phyloP scores from a whole-genome alignment of 2,797 vertebrate genomes.

The Sylvia borin region DNA sequence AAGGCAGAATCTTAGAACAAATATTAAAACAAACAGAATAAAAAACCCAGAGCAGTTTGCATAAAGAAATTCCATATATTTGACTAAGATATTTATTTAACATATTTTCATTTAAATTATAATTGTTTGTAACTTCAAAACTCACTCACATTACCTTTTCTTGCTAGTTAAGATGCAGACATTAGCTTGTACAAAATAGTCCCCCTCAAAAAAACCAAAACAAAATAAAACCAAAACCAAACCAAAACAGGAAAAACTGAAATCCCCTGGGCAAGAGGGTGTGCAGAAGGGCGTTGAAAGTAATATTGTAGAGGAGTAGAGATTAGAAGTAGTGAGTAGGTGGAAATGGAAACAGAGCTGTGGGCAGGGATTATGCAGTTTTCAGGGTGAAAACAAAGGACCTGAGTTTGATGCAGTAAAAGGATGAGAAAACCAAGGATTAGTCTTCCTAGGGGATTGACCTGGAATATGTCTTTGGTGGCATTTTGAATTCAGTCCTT shows the following conservation, averaged over 20 bases:
- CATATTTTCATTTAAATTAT: neutral
- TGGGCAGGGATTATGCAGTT: conserved; percentile 32
- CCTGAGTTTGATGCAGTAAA: neutral
- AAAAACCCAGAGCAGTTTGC: neutral
- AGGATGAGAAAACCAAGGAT: neutral
- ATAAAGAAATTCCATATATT: neutral
- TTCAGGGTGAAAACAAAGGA: neutral
- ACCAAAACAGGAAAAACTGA: neutral
- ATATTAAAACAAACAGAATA: neutral
- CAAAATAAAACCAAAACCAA: too few relatives aligned
- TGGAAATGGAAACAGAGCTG: conserved; percentile 1
- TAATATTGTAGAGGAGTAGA: neutral
- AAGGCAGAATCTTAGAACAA: neutral
- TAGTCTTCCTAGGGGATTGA: neutral
- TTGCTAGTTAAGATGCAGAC: neutral
- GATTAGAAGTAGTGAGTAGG: conserved; percentile 38
- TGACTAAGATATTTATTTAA: neutral
- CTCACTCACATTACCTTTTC: neutral
- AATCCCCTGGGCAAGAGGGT: conserved; percentile 7
- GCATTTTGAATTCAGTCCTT: neutral
- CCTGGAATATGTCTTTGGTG: neutral
- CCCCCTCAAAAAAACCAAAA: too few relatives aligned
- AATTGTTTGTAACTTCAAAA: neutral
- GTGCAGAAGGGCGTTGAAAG: conserved; percentile 42
- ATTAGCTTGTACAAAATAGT: neutral